Percentiles rank a stretch among this genome's conserved stretches.
These are phyloP conservation scores for Gallinago stenura DNA, from an alignment of 2,797 vertebrate species.

Conservation along the genomic window DNA sequence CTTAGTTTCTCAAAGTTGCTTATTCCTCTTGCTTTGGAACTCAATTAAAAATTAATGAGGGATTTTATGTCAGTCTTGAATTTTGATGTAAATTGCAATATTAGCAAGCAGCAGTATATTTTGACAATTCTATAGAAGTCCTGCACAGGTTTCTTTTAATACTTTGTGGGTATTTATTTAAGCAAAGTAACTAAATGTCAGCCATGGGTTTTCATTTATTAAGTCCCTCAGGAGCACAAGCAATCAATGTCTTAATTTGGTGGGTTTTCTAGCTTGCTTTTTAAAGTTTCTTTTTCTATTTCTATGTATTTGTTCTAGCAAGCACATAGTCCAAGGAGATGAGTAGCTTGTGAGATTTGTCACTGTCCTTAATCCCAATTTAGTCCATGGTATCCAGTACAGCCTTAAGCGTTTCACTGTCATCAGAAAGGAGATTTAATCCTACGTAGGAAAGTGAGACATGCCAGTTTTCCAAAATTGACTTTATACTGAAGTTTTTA, in stretches of 20 bases:
- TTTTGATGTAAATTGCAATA: not conserved
- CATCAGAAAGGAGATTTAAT: not conserved
- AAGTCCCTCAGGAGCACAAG: not conserved
- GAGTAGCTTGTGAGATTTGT: fast-evolving
- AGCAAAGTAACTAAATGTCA: not conserved
- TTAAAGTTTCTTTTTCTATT: not conserved
- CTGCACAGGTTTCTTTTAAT: not conserved
- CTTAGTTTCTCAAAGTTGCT: not conserved
- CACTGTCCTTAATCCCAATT: not conserved
- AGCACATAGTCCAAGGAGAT: not conserved
- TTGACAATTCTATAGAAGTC: not conserved
- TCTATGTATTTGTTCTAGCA: not conserved
- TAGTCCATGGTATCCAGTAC: not conserved
- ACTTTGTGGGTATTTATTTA: not conserved
- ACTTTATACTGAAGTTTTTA: not conserved
- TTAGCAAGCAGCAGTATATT: not conserved
- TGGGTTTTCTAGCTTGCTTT: not conserved
- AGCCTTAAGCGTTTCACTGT: not conserved
- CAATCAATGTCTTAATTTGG: not conserved
- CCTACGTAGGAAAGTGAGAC: not conserved
- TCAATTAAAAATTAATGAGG: not conserved
- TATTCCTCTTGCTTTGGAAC: not conserved
- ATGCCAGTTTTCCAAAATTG: not conserved
- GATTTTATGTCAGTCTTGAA: not conserved
- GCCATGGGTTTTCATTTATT: not conserved